Conservation (phyloP, 1,140 invertebrate species). For the Drosophila baimaii region DNA sequence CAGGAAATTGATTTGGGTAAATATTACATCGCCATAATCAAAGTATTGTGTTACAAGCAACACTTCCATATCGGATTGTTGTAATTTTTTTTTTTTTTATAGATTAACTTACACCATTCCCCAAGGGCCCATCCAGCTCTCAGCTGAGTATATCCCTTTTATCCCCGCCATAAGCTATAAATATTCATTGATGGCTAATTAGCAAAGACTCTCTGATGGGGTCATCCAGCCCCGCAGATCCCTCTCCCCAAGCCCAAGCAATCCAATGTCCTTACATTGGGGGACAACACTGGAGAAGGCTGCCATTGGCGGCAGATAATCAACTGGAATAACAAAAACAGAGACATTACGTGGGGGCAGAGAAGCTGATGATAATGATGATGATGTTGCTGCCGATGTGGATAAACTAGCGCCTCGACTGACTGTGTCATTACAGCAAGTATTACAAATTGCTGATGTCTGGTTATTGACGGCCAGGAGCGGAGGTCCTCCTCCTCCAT, state of each 20-base stretch:
- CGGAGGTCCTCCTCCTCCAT: too few species aligned
- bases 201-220: slow-evolving; percentile 31
- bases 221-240: slow-evolving; percentile 28
- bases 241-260: background rate
- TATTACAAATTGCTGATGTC: slow-evolving; percentile 66
- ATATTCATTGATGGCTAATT: slow-evolving; percentile 76
- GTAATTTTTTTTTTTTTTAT: background rate
- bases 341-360: slow-evolving; percentile 5
- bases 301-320: slow-evolving; percentile 60
- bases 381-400: slow-evolving; percentile 60
- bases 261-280: slow-evolving; percentile 32
- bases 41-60: background rate
- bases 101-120: background rate
- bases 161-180: slow-evolving; percentile 45
- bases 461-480: slow-evolving; percentile 47
- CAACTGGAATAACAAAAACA: slow-evolving; percentile 60
- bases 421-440: slow-evolving; percentile 50
- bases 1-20: background rate
- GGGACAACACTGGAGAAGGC: slow-evolving; percentile 6
- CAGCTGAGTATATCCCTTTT: slow-evolving; percentile 11
- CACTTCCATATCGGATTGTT: background rate
- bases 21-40: too few species aligned
- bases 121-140: background rate
- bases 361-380: slow-evolving; percentile 53
- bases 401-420: slow-evolving; percentile 35